phyloP scores from a whole-genome alignment of 2,797 vertebrate species.

The Sebastes glaucus region DNA sequence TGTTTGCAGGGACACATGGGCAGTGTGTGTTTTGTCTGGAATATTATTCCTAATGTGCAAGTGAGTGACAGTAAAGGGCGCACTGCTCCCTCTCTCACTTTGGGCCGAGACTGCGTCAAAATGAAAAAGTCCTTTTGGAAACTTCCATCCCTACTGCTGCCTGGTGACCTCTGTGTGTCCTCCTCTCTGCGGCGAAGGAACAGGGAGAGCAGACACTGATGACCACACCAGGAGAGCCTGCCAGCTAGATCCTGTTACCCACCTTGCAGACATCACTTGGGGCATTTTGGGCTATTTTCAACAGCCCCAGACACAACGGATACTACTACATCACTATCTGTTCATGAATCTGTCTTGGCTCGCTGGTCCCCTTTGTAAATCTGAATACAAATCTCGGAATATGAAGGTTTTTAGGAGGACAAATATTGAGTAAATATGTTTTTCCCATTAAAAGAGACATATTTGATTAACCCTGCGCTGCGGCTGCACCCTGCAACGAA shows the following conservation, averaged over 20 bases:
- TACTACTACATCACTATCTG: constrained; percentile 13
- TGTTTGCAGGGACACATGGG: constrained; percentile 17
- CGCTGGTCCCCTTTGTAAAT: background rate
- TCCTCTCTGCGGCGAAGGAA: constrained; percentile 37
- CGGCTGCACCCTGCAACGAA: background rate
- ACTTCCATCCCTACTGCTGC: constrained; percentile 16
- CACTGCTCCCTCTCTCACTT: background rate
- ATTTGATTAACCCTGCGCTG: background rate
- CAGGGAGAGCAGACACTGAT: constrained; percentile 39
- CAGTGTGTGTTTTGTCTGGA: background rate
- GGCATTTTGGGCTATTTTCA: constrained; percentile 66
- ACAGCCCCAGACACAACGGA: constrained; percentile 47
- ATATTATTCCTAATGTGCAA: constrained; percentile 17
- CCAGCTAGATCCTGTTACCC: constrained; percentile 58
- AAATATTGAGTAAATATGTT: background rate
- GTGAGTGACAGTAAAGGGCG: constrained; percentile 24
- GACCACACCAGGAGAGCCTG: constrained; percentile 51
- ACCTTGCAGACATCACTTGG: constrained; percentile 37
- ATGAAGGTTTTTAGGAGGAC: background rate
- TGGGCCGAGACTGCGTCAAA: constrained; percentile 15
- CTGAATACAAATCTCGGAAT: background rate
- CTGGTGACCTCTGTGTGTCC: constrained; percentile 52
- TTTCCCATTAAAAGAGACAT: background rate
- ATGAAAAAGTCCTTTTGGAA: constrained; percentile 28
- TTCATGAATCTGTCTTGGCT: constrained; percentile 30